A percentile compares a stretch with the other conserved stretches of the same genome.
phyloP scores from a whole-genome alignment of 2,888 invertebrate genomes.

The Tenthredo notha region DNA sequence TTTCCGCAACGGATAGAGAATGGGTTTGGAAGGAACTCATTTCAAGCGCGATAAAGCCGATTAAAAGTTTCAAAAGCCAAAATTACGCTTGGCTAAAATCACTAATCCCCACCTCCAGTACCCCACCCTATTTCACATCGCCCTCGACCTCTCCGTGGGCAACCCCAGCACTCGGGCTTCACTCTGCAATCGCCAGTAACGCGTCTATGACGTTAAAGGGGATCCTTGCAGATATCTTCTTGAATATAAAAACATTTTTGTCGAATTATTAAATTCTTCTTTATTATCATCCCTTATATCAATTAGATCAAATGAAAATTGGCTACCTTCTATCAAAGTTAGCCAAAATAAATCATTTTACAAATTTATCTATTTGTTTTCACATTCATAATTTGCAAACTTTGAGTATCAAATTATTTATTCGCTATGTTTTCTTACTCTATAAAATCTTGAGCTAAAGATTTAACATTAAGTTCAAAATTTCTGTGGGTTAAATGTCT shows the following conservation, averaged over 20 bases:
- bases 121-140: not conserved
- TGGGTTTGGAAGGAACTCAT: constrained; percentile 51
- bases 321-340: not conserved
- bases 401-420: not conserved
- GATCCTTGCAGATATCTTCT: not conserved
- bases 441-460: not conserved
- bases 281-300: not conserved
- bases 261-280: not conserved
- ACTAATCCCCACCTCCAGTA: constrained; percentile 37
- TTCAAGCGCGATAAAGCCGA: constrained; percentile 56
- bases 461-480: not conserved
- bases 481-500: no score
- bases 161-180: constrained; percentile 19
- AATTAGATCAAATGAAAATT: not conserved
- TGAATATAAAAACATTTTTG: not conserved
- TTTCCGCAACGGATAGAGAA: constrained; percentile 12
- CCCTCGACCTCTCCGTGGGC: constrained; percentile 26
- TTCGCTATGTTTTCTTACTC: not conserved
- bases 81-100: constrained; percentile 53
- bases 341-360: not conserved
- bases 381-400: not conserved
- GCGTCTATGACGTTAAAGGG: constrained; percentile 47
- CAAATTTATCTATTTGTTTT: not conserved
- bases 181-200: constrained; percentile 32
- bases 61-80: constrained; percentile 55